A percentile compares a stretch with the other conserved stretches of the same genome.
These are phyloP conservation scores for Thalassophryne amazonica DNA, from an alignment of 2,797 vertebrate species.

Conservation along the genomic window DNA sequence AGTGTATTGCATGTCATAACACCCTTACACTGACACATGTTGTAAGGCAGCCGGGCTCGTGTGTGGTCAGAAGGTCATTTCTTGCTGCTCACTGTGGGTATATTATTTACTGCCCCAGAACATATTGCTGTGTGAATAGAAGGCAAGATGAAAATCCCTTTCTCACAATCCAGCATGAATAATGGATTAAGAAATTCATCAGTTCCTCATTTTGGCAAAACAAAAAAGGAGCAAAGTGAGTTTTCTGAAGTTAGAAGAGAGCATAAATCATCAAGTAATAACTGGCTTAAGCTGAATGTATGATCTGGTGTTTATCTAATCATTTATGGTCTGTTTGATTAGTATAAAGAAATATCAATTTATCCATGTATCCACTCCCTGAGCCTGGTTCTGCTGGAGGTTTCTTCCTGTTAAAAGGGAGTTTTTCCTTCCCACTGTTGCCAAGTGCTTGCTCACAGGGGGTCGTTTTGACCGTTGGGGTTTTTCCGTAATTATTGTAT, in stretches of 20 bases:
- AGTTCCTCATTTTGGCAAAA: constrained; percentile 27
- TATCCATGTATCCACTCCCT: too few relatives aligned
- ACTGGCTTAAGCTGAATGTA: not conserved
- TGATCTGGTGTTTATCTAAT: not conserved
- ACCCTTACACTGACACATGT: not conserved
- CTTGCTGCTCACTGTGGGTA: constrained; percentile 3
- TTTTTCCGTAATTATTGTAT: too few relatives aligned
- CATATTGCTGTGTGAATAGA: constrained; percentile 45
- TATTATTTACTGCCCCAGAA: constrained; percentile 15
- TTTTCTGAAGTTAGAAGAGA: not conserved
- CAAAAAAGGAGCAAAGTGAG: not conserved
- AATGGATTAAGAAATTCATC: constrained; percentile 54
- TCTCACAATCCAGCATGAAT: constrained; percentile 51
- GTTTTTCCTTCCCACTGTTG: too few relatives aligned
- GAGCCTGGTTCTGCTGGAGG: too few relatives aligned
- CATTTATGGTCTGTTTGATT: too few relatives aligned
- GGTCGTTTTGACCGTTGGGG: too few relatives aligned
- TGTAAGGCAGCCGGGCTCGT: constrained; percentile 3
- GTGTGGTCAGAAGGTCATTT: constrained; percentile 6
- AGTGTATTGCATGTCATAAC: constrained; percentile 6
- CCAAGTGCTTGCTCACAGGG: too few relatives aligned
- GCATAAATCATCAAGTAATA: constrained; percentile 8
- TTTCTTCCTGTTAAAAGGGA: too few relatives aligned
- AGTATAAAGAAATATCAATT: too few relatives aligned
- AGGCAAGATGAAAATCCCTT: constrained; percentile 4